Evolutionary conservation across 2,797 vertebrate genomes (phyloP).

Genomic region (Phoebastria nigripes): DNA sequence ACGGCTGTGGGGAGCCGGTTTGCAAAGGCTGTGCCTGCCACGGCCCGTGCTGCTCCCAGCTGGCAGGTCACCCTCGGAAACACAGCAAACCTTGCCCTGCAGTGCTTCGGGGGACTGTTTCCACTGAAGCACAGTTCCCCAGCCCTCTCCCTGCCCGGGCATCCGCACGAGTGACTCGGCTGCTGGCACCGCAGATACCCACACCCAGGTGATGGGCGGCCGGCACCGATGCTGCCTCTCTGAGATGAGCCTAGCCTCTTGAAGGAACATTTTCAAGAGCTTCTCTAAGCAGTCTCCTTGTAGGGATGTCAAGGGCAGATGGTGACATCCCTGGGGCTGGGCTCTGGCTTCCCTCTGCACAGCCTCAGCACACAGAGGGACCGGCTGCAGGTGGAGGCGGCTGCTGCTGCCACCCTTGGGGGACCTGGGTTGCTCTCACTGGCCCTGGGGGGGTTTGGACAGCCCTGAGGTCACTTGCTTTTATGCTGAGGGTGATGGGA

Average conservation of each 20-base stretch:
- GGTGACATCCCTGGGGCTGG: background rate
- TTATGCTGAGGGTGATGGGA: background rate
- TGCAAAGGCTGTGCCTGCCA: background rate
- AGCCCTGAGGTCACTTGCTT: background rate
- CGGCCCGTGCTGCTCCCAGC: background rate
- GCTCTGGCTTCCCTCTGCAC: background rate
- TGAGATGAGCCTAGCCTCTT: background rate
- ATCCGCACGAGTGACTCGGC: accelerated
- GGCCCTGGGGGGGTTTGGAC: accelerated
- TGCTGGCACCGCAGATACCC: background rate
- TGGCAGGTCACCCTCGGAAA: background rate
- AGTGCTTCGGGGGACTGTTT: accelerated
- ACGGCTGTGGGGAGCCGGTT: background rate
- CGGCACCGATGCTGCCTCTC: background rate
- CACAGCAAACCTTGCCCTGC: background rate
- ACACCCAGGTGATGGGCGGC: background rate
- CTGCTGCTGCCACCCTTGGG: accelerated
- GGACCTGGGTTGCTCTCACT: background rate
- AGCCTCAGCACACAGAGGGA: background rate
- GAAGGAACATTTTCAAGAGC: background rate
- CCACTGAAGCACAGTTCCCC: background rate
- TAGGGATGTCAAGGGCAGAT: background rate
- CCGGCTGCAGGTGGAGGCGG: accelerated
- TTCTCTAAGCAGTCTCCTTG: background rate
- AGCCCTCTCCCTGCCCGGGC: background rate